Evolutionary conservation across 2,113 vertebrate genomes (phyloP).

Genomic region (Myotis yumanensis): DNA sequence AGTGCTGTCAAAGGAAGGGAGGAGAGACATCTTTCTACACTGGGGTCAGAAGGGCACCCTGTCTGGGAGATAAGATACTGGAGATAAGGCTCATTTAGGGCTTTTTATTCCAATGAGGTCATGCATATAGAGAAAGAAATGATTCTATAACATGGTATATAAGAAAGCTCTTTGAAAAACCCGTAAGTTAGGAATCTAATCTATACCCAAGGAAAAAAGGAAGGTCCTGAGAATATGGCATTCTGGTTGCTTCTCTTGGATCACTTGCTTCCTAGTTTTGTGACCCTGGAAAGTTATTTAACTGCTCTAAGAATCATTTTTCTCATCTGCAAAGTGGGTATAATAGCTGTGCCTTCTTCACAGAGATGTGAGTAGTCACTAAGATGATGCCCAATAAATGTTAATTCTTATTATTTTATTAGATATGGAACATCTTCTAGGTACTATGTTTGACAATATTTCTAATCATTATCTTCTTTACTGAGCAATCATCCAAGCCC

Average conservation of each 20-base stretch:
- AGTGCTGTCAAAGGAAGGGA: background rate
- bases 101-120: background rate
- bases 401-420: conserved; percentile 29
- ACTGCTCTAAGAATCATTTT: background rate
- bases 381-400: background rate
- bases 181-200: background rate
- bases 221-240: background rate
- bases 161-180: conserved; percentile 2
- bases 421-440: conserved; percentile 27
- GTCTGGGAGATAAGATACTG: background rate
- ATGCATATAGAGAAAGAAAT: background rate
- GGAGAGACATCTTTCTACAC: background rate
- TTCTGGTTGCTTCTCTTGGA: background rate
- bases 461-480: conserved; percentile 17
- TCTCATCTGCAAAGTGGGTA: background rate
- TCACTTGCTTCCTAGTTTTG: background rate
- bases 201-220: background rate
- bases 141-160: background rate
- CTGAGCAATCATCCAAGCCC: conserved; percentile 50
- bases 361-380: background rate
- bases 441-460: background rate
- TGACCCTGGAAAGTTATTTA: background rate
- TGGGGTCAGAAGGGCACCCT: background rate
- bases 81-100: background rate
- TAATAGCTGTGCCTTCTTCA: background rate